Conservation (phyloP, 2,797 vertebrate species). For the Cyclura pinguis region DNA sequence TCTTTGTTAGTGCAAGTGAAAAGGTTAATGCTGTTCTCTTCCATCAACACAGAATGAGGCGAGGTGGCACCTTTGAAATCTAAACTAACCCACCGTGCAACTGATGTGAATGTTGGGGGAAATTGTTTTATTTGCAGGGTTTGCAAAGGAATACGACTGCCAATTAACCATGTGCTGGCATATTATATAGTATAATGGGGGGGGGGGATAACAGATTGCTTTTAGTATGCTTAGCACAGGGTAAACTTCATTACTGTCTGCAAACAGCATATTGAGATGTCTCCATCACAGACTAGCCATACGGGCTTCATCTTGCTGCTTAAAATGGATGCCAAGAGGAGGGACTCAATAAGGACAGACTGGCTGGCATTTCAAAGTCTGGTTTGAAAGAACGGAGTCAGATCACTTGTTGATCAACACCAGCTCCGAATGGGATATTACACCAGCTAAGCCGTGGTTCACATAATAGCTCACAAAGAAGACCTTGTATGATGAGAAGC, state of each 20-base stretch:
- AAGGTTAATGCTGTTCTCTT: constrained; percentile 83
- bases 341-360: constrained; percentile 59
- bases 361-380: constrained; percentile 52
- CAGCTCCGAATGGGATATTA: constrained; percentile 64
- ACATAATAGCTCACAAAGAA: background rate
- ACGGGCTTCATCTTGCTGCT: constrained; percentile 67
- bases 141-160: constrained; percentile 62
- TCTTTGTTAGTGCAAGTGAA: constrained; percentile 83
- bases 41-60: constrained; percentile 74
- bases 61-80: constrained; percentile 77
- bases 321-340: constrained; percentile 67
- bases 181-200: constrained; percentile 37
- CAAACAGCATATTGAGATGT: constrained; percentile 75
- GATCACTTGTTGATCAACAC: constrained; percentile 61
- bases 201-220: constrained; percentile 61
- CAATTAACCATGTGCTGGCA: constrained; percentile 56
- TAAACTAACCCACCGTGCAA: constrained; percentile 70
- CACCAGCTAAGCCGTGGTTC: background rate
- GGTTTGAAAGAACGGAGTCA: constrained; percentile 63
- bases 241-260: constrained; percentile 73
- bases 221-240: constrained; percentile 73
- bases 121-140: constrained; percentile 69
- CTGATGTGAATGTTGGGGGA: constrained; percentile 68
- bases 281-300: constrained; percentile 73
- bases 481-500: background rate